Evolutionary conservation across 2,113 vertebrate genomes (phyloP), one percentile per base, ranked within the genome.

Genomic region (Rissa tridactyla): DNA sequence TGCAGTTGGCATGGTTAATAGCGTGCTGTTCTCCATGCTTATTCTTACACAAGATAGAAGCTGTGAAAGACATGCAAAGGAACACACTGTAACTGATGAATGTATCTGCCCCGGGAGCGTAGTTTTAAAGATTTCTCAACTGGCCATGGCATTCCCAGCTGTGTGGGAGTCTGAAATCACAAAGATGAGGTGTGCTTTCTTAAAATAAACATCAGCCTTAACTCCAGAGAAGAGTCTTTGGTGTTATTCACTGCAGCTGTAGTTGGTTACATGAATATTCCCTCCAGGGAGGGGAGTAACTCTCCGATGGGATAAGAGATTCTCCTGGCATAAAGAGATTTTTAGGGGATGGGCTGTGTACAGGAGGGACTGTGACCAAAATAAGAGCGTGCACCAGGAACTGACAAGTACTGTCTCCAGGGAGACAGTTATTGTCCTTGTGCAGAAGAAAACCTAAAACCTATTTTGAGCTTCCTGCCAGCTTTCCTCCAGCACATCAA

Each of bases 11-110:
- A 40, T 15, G 32, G 46, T n/a, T 66, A 64, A 64, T 1, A 42
- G 22, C 0, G 0, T 26, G 76, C 29, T 6, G 2, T 20, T 61
- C 66, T 64, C 65, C 36, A 10, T 6, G 30, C 65, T 34, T 29
- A 18, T 3, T 87, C 70, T 60, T 32, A 52, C 10, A 64, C n/a
- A 52, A 82, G 88, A 70, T 2, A 64, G 29, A 75, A 73, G 52
- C 51, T 17, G 15, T 4, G 61, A 42, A 62, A 88, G 65, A 66
- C 47, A 55, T 5, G 32, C 49, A 65, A 92, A 92, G 72, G 70
- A 65, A 23, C 29, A 36, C 1, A 0, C 38, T 36, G 42, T 46
- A 77, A 71, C 61, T 54, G 11, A 65, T 46, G 8, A 65, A 62
- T 8, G 5, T 23, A 32, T 54, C 78, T 73, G 68, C 44, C 51